phyloP scores from a whole-genome alignment of 2,888 invertebrate species.

The Ormyrus labotus region DNA sequence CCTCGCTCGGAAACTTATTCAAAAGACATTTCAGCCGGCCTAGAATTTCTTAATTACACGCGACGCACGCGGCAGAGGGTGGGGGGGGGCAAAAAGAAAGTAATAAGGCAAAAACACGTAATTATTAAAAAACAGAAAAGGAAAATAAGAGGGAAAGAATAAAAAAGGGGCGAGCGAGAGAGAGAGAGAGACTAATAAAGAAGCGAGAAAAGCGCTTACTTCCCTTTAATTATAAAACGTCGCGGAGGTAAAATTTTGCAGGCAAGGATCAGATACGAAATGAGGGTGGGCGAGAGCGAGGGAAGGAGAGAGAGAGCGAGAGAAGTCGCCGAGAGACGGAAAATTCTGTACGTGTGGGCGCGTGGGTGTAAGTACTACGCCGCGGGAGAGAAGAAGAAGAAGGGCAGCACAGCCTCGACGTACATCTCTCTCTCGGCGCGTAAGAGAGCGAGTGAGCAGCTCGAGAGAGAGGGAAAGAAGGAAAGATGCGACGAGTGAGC shows the following conservation, averaged over 20 bases:
- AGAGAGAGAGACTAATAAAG: constrained; percentile 43
- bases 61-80: neutral
- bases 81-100: constrained; percentile 12
- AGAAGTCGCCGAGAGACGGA: neutral
- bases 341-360: neutral
- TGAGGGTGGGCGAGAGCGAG: constrained; percentile 28
- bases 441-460: too few relatives aligned
- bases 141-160: neutral
- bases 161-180: neutral
- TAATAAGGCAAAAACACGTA: constrained; percentile 49
- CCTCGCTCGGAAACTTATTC: constrained; percentile 6
- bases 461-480: constrained; percentile 12
- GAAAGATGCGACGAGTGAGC: constrained; percentile 21
- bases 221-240: constrained; percentile 58
- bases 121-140: constrained; percentile 47
- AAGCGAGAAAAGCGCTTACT: constrained; percentile 57
- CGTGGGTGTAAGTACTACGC: constrained; percentile 2
- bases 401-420: neutral
- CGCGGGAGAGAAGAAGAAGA: neutral
- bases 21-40: constrained; percentile 29
- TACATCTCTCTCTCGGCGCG: neutral
- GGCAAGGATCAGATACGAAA: constrained; percentile 49
- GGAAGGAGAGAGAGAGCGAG: constrained; percentile 9
- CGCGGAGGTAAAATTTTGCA: constrained; percentile 52
- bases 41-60: constrained; percentile 54